phyloP scores from a whole-genome alignment of 35 echinoderm and acorn worm genomes.

The Heliocidaris erythrogramma region DNA sequence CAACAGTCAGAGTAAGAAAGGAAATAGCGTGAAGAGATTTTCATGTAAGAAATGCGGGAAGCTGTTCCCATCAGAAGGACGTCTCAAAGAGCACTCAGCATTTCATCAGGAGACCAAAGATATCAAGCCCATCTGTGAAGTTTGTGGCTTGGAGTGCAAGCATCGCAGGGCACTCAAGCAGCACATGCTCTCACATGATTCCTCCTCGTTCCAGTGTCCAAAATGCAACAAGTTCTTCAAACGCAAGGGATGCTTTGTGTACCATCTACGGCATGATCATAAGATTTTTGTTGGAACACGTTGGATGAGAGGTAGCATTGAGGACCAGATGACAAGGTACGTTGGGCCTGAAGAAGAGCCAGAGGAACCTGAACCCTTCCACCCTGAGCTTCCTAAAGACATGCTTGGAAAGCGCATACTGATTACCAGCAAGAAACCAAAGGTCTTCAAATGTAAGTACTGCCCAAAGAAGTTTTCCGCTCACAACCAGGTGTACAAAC shows the following conservation, averaged over 20 bases:
- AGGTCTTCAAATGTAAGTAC: conserved; percentile 14
- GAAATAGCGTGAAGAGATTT: not conserved
- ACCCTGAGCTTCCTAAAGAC: conserved; percentile 1
- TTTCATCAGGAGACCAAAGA: conserved; percentile 3
- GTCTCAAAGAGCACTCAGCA: not conserved
- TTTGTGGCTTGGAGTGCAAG: not conserved
- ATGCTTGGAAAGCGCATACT: conserved; percentile 24
- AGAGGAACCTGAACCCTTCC: not conserved
- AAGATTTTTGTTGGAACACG: not conserved
- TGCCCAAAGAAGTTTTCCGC: not conserved
- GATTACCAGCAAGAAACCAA: not conserved
- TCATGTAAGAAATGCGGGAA: conserved; percentile 14
- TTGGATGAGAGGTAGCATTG: not conserved
- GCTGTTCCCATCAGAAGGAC: conserved; percentile 10
- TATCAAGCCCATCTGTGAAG: not conserved
- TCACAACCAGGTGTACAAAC: not conserved
- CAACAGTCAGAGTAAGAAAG: not conserved
- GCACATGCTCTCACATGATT: not conserved
- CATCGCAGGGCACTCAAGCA: not conserved
- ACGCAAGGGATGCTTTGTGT: not conserved
- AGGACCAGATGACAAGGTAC: not conserved
- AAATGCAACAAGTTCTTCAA: conserved; percentile 8
- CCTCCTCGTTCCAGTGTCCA: not conserved
- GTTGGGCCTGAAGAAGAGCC: not conserved
- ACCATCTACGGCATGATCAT: not conserved